phyloP scores from a whole-genome alignment of 2,797 vertebrate genomes.

The Squalus acanthias region DNA sequence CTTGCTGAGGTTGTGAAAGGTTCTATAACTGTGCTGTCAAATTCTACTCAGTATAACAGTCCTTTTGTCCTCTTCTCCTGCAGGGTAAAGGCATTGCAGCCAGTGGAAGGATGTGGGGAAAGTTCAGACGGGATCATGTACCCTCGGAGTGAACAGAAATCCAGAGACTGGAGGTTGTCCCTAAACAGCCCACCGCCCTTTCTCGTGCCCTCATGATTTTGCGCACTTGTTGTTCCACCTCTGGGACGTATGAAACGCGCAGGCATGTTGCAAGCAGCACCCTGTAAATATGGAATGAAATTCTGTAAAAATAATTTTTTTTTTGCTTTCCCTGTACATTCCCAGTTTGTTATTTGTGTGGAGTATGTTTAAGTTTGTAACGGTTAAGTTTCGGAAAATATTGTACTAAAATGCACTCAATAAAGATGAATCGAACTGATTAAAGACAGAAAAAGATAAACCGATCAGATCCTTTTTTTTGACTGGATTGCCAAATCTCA shows the following conservation, averaged over 20 bases:
- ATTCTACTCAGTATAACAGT: background rate
- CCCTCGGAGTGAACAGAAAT: background rate
- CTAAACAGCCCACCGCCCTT: background rate
- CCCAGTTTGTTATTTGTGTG: slow-evolving; percentile 61
- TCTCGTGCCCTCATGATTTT: background rate
- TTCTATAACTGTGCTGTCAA: background rate
- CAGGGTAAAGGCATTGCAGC: slow-evolving; percentile 3
- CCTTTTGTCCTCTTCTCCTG: background rate
- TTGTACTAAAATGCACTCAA: slow-evolving; percentile 69
- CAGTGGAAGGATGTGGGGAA: background rate
- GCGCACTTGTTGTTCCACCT: background rate
- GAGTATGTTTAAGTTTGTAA: slow-evolving; percentile 63
- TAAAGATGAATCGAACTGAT: slow-evolving; percentile 56
- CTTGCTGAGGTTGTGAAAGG: no score
- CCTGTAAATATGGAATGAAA: slow-evolving; percentile 35
- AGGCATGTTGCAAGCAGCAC: slow-evolving; percentile 36
- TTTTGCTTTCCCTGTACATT: slow-evolving; percentile 56
- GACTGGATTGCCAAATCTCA: background rate
- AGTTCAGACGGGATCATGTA: background rate
- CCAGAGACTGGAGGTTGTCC: background rate
- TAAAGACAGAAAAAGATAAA: slow-evolving; percentile 45
- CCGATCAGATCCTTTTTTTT: slow-evolving; percentile 29
- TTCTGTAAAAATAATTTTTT: slow-evolving; percentile 67
- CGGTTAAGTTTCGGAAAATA: slow-evolving; percentile 57
- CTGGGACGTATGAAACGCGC: background rate